Percentiles rank a stretch among this genome's conserved stretches.
Conservation (phyloP, 2,113 vertebrate genomes). For the Aspiorhynchus laticeps region DNA sequence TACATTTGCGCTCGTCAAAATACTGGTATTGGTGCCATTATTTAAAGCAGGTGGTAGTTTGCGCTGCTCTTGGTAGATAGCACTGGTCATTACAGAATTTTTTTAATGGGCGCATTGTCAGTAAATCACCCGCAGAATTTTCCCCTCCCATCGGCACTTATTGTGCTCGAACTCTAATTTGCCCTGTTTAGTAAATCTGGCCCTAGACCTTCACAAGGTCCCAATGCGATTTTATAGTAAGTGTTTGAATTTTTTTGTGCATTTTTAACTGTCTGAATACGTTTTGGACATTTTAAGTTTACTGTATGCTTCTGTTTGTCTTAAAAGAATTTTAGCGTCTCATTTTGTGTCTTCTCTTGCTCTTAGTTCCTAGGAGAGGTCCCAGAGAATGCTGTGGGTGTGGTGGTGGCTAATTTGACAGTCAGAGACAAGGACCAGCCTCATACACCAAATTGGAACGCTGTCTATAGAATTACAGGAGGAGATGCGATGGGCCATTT, state of each 20-base stretch:
- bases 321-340: background rate
- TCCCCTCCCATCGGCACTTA: no score
- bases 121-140: no score
- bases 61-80: no score
- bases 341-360: background rate
- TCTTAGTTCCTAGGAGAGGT: slow-evolving; percentile 90
- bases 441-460: slow-evolving; percentile 95
- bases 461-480: slow-evolving; percentile 91
- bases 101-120: no score
- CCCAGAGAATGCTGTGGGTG: slow-evolving; percentile 89
- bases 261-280: background rate
- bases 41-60: no score
- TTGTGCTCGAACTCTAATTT: no score
- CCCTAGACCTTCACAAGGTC: no score
- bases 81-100: no score
- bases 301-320: background rate
- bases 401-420: slow-evolving; percentile 91
- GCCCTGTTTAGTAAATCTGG: no score
- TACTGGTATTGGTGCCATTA: no score
- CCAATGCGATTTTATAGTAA: no score
- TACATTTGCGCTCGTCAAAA: no score
- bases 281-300: background rate
- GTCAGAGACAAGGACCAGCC: slow-evolving; percentile 95
- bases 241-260: background rate
- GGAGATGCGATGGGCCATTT: slow-evolving; percentile 94